These are phyloP conservation scores for Polymixis lichenea DNA, from an alignment of 2,888 invertebrate species.

Conservation along the genomic window DNA sequence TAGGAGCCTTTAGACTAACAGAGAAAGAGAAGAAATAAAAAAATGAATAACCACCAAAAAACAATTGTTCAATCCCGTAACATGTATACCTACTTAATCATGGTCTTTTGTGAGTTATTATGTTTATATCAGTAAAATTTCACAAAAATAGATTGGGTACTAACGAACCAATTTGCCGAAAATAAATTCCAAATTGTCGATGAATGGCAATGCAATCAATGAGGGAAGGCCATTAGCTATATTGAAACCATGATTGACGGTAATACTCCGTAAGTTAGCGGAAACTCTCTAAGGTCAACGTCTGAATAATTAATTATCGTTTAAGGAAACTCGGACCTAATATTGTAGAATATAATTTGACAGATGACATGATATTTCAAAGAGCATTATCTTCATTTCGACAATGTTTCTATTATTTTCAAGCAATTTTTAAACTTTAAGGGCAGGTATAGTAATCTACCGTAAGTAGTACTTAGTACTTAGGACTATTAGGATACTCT, in stretches of 20 bases:
- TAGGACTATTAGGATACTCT: not conserved
- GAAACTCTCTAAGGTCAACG: conserved; percentile 2
- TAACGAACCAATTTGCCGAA: not conserved
- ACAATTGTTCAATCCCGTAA: too few relatives aligned
- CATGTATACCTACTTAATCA: too few relatives aligned
- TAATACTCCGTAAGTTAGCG: conserved; percentile 4
- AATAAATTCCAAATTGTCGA: not conserved
- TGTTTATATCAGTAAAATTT: not conserved
- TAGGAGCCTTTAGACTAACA: too few relatives aligned
- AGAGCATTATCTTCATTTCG: not conserved
- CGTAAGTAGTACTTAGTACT: too few relatives aligned
- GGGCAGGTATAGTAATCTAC: too few relatives aligned
- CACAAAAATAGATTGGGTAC: not conserved
- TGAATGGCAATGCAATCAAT: conserved; percentile 10
- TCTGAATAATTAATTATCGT: conserved; percentile 16
- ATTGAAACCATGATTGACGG: conserved; percentile 27
- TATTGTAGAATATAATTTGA: conserved; percentile 18
- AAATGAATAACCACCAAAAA: too few relatives aligned
- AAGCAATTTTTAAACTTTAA: not conserved
- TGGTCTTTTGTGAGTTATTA: too few relatives aligned
- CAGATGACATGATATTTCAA: conserved; percentile 3
- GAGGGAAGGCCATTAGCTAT: conserved; percentile 5
- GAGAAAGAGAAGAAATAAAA: too few relatives aligned
- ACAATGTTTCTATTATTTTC: not conserved
- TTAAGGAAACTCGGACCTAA: conserved; percentile 11